Evolutionary conservation across 2,113 vertebrate species (phyloP).

Genomic region (Mormyrus lacerda): DNA sequence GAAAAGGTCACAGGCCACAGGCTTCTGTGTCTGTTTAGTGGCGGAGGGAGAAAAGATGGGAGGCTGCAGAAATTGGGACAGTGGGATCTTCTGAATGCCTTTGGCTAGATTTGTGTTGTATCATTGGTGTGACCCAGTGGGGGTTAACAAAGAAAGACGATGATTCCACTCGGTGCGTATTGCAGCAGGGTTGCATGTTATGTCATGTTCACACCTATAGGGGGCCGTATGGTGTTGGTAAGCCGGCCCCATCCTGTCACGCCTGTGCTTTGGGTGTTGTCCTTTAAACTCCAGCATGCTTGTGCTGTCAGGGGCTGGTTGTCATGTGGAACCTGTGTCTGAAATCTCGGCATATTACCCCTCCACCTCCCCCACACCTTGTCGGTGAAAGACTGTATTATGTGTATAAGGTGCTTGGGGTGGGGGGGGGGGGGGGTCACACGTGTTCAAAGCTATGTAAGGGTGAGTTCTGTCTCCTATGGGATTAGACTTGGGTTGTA

Average conservation of each 20-base stretch:
- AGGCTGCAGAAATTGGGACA: neutral
- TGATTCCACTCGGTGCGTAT: neutral
- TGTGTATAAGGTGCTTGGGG: neutral
- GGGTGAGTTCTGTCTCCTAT: neutral
- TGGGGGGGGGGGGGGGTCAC: too few species aligned
- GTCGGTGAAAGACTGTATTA: neutral
- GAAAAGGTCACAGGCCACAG: neutral
- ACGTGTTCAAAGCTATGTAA: neutral
- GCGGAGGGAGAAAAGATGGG: neutral
- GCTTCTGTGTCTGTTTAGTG: neutral
- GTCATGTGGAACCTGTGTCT: neutral
- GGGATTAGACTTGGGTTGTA: neutral
- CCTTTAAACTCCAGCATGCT: neutral
- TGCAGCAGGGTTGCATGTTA: neutral
- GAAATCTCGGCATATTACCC: neutral
- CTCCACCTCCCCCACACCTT: neutral
- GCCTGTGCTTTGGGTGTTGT: neutral
- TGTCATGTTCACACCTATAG: neutral
- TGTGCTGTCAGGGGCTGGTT: neutral
- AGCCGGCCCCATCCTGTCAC: neutral
- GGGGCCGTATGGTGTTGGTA: neutral
- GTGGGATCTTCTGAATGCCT: neutral
- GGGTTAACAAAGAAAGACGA: neutral
- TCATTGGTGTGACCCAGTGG: neutral
- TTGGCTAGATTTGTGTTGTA: neutral